Percentiles rank a stretch among this genome's conserved stretches.
Conservation (phyloP, 1,140 invertebrate genomes). For the Cheumatopsyche charites region DNA sequence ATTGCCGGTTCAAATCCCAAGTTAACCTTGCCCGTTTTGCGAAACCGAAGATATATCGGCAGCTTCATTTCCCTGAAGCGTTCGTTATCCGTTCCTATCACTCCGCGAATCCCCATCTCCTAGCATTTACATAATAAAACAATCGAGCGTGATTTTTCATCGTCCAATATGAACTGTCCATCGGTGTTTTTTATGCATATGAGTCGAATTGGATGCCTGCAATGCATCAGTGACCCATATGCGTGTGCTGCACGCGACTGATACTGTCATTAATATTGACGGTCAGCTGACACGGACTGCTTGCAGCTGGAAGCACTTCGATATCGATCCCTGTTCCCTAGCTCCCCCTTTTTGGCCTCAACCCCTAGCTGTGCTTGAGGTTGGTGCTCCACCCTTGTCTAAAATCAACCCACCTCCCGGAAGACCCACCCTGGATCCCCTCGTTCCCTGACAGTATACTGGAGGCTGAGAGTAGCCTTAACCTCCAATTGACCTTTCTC, state of each 20-base stretch:
- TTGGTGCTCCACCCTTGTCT: too few species aligned
- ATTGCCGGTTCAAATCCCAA: constrained; percentile 23
- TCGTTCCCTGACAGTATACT: too few species aligned
- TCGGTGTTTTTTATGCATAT: neutral
- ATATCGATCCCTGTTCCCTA: constrained; percentile 17
- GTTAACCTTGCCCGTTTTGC: constrained; percentile 23
- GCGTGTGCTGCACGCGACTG: constrained; percentile 3
- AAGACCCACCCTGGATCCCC: too few species aligned
- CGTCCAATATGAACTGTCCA: neutral
- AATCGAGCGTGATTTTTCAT: neutral
- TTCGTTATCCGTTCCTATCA: constrained; percentile 8
- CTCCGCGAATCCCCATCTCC: neutral
- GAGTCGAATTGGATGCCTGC: neutral
- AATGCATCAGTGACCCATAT: constrained; percentile 15
- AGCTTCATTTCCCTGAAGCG: constrained; percentile 21
- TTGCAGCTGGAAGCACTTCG: neutral
- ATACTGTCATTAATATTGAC: constrained; percentile 33
- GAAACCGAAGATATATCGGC: constrained; percentile 22
- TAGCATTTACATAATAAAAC: too few species aligned
- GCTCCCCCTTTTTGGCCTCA: neutral
- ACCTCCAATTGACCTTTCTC: too few species aligned
- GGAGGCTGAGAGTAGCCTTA: too few species aligned
- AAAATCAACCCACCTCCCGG: too few species aligned
- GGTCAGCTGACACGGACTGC: constrained; percentile 24
- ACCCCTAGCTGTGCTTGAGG: neutral